Percentiles rank a stretch among this genome's conserved stretches.
phyloP scores from a whole-genome alignment of 2,797 vertebrate genomes.

The Liasis olivaceus region DNA sequence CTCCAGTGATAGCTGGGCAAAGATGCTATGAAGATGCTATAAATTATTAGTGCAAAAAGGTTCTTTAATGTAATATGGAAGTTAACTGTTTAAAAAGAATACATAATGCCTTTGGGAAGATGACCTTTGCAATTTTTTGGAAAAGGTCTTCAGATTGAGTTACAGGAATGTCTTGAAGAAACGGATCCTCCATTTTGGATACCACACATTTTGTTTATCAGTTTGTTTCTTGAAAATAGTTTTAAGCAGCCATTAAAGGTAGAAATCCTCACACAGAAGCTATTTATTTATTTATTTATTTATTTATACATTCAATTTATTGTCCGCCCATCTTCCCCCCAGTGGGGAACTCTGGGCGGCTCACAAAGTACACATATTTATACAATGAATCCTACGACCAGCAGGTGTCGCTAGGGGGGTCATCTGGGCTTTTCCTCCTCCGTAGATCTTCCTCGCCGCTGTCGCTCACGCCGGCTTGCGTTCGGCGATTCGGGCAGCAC shows the following conservation, averaged over 20 bases:
- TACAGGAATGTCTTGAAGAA: neutral
- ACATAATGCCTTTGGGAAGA: neutral
- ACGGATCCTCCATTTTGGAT: neutral
- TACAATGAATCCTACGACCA: no score
- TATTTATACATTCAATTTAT: no score
- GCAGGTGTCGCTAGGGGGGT: no score
- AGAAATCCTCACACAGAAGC: neutral
- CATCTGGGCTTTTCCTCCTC: no score
- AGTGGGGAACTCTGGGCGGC: no score
- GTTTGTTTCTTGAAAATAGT: neutral
- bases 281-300: no score
- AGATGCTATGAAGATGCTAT: neutral
- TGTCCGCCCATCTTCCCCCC: no score
- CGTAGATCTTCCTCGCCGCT: no score
- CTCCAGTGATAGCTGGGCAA: constrained; percentile 10
- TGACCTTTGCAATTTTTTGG: neutral
- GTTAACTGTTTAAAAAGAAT: neutral
- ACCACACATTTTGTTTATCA: neutral
- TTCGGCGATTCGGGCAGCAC: no score
- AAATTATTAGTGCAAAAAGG: neutral
- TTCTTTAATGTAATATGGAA: neutral
- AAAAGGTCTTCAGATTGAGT: neutral
- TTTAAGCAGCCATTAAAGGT: neutral
- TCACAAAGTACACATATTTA: no score
- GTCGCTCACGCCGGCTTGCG: no score